phyloP scores from a whole-genome alignment of 2,113 vertebrate species.

The Seriola quinqueradiata region DNA sequence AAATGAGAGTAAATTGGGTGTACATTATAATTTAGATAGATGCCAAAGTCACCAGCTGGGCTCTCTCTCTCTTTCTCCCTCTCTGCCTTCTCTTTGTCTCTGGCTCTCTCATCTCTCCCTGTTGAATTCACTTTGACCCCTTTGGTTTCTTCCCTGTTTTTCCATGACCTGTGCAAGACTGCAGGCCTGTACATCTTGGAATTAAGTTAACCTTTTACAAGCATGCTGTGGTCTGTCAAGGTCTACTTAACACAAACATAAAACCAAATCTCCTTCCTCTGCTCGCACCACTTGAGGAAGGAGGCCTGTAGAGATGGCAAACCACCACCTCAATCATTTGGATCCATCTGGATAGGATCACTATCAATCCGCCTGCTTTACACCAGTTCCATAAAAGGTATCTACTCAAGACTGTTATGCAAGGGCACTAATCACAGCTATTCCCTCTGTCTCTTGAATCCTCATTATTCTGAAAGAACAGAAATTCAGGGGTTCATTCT shows the following conservation, averaged over 20 bases:
- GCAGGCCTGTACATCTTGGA: conserved; percentile 4
- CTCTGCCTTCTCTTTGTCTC: conserved; percentile 23
- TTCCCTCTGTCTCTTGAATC: conserved; percentile 12
- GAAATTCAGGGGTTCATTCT: conserved; percentile 11
- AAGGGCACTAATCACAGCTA: conserved; percentile 41
- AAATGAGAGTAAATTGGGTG: conserved; percentile 84
- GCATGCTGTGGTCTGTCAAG: conserved; percentile 21
- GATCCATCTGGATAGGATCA: conserved; percentile 56
- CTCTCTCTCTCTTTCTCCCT: conserved; percentile 17
- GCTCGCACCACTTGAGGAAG: background rate
- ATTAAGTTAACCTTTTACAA: conserved; percentile 34
- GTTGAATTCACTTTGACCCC: conserved; percentile 44
- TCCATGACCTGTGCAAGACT: conserved; percentile 14
- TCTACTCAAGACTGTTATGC: conserved; percentile 20
- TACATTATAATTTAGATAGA: conserved; percentile 79
- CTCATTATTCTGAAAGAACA: conserved; percentile 26
- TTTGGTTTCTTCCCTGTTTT: conserved; percentile 35
- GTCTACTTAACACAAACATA: conserved; percentile 35
- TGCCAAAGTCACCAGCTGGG: conserved; percentile 76
- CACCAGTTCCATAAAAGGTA: conserved; percentile 38
- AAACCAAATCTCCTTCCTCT: conserved; percentile 19
- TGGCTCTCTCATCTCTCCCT: conserved; percentile 24
- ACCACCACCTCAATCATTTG: conserved; percentile 40
- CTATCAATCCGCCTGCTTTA: conserved; percentile 53
- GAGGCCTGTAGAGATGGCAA: conserved; percentile 22